A percentile compares a stretch with the other conserved stretches of the same genome.
These are phyloP conservation scores for Drosophila siamana DNA, from an alignment of 2,888 invertebrate genomes.

Conservation along the genomic window DNA sequence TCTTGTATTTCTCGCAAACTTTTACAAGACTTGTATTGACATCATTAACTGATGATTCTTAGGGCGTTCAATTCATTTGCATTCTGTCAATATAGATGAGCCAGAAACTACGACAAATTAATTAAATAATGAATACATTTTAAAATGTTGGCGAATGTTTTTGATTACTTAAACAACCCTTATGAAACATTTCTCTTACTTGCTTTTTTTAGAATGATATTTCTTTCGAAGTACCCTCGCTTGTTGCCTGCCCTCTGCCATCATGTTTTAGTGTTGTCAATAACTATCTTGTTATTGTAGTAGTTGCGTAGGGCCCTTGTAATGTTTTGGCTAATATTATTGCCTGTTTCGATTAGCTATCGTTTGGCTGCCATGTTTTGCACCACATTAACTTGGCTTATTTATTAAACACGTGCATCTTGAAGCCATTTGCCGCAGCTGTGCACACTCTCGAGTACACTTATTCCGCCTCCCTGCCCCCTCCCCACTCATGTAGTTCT, in stretches of 20 bases:
- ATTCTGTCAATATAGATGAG: too few species aligned
- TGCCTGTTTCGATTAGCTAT: constrained; percentile 19
- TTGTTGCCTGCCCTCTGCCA: neutral
- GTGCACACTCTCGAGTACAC: constrained; percentile 33
- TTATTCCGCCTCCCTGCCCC: neutral
- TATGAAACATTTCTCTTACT: too few species aligned
- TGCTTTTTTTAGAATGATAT: too few species aligned
- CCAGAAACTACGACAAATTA: too few species aligned
- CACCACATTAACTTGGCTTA: constrained; percentile 71
- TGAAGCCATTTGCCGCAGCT: constrained; percentile 33
- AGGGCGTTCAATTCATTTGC: neutral
- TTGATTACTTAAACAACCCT: too few species aligned
- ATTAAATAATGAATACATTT: too few species aligned
- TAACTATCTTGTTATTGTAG: neutral
- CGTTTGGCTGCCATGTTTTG: constrained; percentile 38
- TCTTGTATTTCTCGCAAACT: neutral
- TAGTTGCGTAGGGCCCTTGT: constrained; percentile 11
- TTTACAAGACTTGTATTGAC: neutral
- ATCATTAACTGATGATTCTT: neutral
- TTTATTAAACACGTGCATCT: constrained; percentile 73
- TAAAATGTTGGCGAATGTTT: too few species aligned
- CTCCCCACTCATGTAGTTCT: constrained; percentile 10
- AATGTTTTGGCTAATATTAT: constrained; percentile 11
- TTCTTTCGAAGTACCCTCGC: neutral
- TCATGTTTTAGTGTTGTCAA: neutral